phyloP scores from a whole-genome alignment of 2,797 vertebrate genomes.

The Atherinosoma microstoma region DNA sequence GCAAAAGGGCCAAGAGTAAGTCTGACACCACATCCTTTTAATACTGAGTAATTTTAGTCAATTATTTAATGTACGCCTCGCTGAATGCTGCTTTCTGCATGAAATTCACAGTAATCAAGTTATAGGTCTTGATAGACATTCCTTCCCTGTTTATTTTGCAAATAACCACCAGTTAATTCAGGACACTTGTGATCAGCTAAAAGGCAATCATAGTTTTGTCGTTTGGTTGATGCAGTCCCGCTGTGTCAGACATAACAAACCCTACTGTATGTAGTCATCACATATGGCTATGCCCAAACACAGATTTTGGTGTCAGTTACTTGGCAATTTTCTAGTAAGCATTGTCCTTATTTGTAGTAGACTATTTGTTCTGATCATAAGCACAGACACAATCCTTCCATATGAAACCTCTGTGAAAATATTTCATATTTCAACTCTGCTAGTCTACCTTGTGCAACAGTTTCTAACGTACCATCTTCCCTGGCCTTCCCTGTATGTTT shows the following conservation, averaged over 20 bases:
- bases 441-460: neutral
- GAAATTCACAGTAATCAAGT: neutral
- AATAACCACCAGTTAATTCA: neutral
- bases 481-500: neutral
- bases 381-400: too few species aligned
- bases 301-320: neutral
- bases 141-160: too few species aligned
- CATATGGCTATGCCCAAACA: neutral
- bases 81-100: neutral
- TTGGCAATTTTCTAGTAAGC: neutral
- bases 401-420: too few species aligned
- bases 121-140: neutral
- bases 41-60: neutral
- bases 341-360: neutral
- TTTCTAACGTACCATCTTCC: neutral
- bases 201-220: neutral
- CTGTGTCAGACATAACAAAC: neutral
- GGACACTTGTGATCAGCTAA: neutral
- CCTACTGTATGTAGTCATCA: neutral
- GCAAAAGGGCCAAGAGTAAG: conserved; percentile 91
- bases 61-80: neutral
- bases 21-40: conserved; percentile 19
- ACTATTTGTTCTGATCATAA: too few species aligned
- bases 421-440: neutral
- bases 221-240: neutral